These are phyloP conservation scores for Scolopax bukidnonensis DNA, from an alignment of 2,797 vertebrate species.

Conservation along the genomic window DNA sequence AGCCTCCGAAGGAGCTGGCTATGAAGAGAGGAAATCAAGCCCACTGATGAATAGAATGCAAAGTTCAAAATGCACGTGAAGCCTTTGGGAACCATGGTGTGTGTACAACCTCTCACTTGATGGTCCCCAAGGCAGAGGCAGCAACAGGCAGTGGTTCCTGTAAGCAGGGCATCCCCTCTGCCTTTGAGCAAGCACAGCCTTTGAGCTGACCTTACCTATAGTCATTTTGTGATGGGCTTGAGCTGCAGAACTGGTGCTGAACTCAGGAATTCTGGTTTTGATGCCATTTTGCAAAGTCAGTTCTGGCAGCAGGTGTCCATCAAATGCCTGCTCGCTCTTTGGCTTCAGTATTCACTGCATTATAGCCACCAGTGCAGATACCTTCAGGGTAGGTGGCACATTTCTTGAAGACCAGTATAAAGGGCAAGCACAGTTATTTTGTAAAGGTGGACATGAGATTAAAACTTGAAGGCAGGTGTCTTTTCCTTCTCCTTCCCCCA, in stretches of 20 bases:
- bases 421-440: background rate
- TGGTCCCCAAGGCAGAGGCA: background rate
- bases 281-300: background rate
- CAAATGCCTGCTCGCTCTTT: background rate
- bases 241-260: background rate
- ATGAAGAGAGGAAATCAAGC: background rate
- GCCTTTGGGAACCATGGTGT: background rate
- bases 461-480: background rate
- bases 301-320: background rate
- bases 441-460: background rate
- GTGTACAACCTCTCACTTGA: background rate
- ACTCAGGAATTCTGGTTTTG: background rate
- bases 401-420: background rate
- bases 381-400: background rate
- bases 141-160: background rate
- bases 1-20: conserved; percentile 13
- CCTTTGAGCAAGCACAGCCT: background rate
- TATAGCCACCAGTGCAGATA: background rate
- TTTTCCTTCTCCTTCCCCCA: background rate
- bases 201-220: background rate
- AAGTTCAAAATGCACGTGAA: background rate
- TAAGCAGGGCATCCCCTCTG: background rate
- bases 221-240: background rate
- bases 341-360: background rate
- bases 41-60: background rate